Percentiles rank a stretch among this genome's conserved stretches.
These are phyloP conservation scores for Aphelenchoides besseyi DNA, from an alignment of 1,140 invertebrate species.

Conservation along the genomic window DNA sequence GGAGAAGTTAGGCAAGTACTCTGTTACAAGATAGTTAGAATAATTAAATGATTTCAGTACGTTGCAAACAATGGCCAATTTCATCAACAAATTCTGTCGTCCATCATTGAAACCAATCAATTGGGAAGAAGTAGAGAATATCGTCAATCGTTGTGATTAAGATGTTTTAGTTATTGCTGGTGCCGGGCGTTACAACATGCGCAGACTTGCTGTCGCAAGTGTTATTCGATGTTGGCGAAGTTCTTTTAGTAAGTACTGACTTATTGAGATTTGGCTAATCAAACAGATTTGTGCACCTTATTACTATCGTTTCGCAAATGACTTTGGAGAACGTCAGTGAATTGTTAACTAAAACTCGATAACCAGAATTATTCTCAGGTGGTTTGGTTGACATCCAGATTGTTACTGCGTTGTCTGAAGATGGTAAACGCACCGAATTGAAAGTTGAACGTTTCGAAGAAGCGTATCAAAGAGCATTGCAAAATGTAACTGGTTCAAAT, in stretches of 20 bases:
- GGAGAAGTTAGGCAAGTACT: constrained; percentile 36
- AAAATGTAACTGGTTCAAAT: constrained; percentile 2
- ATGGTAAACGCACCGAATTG: constrained; percentile 28
- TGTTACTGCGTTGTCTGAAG: constrained; percentile 38
- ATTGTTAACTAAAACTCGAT: constrained; percentile 9
- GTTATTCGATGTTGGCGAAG: constrained; percentile 46
- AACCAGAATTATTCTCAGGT: too few relatives aligned
- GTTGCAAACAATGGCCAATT: constrained; percentile 32
- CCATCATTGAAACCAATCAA: not conserved
- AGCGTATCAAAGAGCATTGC: constrained; percentile 30
- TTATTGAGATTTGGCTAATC: too few relatives aligned
- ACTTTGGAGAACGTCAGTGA: constrained; percentile 31
- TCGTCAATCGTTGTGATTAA: not conserved
- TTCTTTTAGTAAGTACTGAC: too few relatives aligned
- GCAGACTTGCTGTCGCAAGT: constrained; percentile 42
- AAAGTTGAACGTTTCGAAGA: constrained; percentile 41
- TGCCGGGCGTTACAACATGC: constrained; percentile 47
- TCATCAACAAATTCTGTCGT: constrained; percentile 41
- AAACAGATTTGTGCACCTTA: constrained; percentile 39
- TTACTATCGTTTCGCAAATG: constrained; percentile 49
- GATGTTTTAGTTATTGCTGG: constrained; percentile 27
- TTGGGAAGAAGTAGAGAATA: constrained; percentile 18
- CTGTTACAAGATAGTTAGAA: not conserved
- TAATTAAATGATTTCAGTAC: constrained; percentile 12
- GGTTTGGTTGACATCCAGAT: constrained; percentile 37